These are phyloP conservation scores for Ophioderma brevispina DNA, from an alignment of 35 echinoderm and acorn worm genomes.

Conservation along the genomic window DNA sequence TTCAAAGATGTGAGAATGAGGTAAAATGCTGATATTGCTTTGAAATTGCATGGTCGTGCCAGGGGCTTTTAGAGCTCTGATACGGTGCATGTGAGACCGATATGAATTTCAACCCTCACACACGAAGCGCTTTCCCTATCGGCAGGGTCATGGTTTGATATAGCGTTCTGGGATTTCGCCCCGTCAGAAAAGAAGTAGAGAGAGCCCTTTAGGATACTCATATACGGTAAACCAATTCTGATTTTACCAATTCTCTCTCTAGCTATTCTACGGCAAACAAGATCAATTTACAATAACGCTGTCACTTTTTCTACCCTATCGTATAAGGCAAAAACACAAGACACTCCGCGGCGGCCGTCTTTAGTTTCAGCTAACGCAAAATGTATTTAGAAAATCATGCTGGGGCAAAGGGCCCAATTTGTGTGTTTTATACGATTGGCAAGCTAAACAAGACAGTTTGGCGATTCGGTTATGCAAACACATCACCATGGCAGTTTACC, in stretches of 20 bases:
- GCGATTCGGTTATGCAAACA: too few relatives aligned
- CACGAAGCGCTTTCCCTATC: not conserved
- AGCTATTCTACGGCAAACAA: not conserved
- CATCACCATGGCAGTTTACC: too few relatives aligned
- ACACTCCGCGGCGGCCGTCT: not conserved
- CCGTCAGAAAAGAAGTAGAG: not conserved
- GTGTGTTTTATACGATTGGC: not conserved
- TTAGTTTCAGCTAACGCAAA: not conserved
- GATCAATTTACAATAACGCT: constrained; percentile 1
- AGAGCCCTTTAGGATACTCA: not conserved
- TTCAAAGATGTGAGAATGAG: not conserved
- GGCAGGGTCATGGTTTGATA: not conserved
- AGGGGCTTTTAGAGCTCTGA: not conserved
- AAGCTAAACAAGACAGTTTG: not conserved
- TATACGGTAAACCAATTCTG: not conserved
- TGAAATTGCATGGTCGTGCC: not conserved
- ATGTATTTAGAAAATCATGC: not conserved
- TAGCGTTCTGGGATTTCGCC: not conserved
- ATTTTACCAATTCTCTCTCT: not conserved
- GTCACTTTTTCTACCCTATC: not conserved
- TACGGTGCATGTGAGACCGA: not conserved
- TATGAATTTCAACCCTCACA: not conserved
- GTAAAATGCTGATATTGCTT: not conserved
- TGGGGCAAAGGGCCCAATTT: not conserved
- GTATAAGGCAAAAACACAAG: not conserved